Conservation (phyloP, 2,113 vertebrate genomes). For the Motacilla alba region DNA sequence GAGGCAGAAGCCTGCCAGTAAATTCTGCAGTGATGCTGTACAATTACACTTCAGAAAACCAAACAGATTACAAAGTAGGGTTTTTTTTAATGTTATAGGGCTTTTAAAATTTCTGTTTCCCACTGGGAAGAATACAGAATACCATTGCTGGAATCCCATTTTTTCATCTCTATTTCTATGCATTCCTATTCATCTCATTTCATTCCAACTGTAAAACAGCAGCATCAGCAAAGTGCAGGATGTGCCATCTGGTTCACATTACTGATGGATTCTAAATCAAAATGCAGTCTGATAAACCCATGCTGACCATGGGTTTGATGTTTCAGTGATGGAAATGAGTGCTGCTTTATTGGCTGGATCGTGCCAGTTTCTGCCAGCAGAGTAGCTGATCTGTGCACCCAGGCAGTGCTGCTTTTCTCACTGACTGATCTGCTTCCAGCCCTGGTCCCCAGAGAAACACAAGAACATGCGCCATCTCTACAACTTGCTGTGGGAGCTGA, state of each 20-base stretch:
- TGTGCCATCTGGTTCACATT: neutral
- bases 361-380: neutral
- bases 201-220: neutral
- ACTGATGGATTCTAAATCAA: neutral
- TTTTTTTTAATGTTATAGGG: fast-evolving
- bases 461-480: slow-evolving; percentile 67
- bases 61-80: neutral
- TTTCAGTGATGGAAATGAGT: neutral
- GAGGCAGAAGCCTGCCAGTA: neutral
- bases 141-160: neutral
- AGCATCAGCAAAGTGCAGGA: neutral
- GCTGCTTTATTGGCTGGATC: neutral
- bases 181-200: neutral
- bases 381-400: neutral
- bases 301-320: neutral
- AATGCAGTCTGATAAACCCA: neutral
- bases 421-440: slow-evolving; percentile 65
- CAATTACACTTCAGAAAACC: neutral
- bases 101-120: neutral
- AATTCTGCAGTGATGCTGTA: neutral
- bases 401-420: neutral
- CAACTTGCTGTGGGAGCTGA: slow-evolving; percentile 70
- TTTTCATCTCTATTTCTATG: neutral
- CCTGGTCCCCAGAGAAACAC: slow-evolving; percentile 69
- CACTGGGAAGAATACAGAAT: neutral